Evolutionary conservation across 2,113 vertebrate genomes (phyloP).

Genomic region (Ochotona curzoniae): DNA sequence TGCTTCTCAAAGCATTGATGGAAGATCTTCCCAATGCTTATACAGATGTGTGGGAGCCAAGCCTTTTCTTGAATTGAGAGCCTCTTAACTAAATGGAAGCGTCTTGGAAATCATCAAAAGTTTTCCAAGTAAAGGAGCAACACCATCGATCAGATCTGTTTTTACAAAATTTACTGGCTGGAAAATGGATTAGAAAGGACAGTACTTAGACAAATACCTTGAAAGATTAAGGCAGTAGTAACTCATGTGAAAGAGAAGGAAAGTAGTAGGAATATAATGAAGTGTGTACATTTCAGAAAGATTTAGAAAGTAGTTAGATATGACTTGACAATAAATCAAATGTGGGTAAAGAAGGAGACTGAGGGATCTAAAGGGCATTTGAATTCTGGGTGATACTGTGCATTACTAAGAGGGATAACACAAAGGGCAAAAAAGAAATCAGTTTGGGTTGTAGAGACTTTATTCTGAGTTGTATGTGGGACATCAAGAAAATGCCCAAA

Average conservation of each 20-base stretch:
- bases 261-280: not conserved
- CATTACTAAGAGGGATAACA: not conserved
- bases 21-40: not conserved
- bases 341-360: not conserved
- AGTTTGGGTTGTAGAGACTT: not conserved
- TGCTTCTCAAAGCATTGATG: not conserved
- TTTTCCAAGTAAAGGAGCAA: not conserved
- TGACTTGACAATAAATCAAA: not conserved
- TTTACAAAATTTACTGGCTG: not conserved
- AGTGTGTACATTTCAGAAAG: not conserved
- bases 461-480: not conserved
- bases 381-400: rapidly evolving
- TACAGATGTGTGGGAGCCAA: not conserved
- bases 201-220: not conserved
- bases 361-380: not conserved
- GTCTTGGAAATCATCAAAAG: not conserved
- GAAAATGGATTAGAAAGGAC: not conserved
- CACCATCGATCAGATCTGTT: not conserved
- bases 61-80: not conserved
- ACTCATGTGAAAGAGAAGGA: not conserved
- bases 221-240: not conserved
- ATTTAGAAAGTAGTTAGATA: not conserved
- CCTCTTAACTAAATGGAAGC: not conserved
- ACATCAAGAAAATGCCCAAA: not conserved
- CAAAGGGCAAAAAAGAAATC: not conserved